Evolutionary conservation across 1,140 invertebrate species (phyloP).

Genomic region (silkworm (Bombyx mori)): ASM3026992v2 NC_085119.1:11487501-11488000

Average conservation of each 20-base stretch:
- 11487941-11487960: neutral
- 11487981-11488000: too few relatives aligned
- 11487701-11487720: too few relatives aligned
- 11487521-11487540: neutral
- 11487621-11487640: slow-evolving; percentile 76
- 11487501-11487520: neutral
- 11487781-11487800: too few relatives aligned
- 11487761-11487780: too few relatives aligned
- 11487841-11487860: neutral
- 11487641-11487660: slow-evolving; percentile 78
- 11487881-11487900: slow-evolving; percentile 31
- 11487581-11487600: too few relatives aligned
- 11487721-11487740: too few relatives aligned
- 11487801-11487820: too few relatives aligned
- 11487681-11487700: slow-evolving; percentile 8
- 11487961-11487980: too few relatives aligned
- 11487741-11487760: too few relatives aligned
- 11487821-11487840: too few relatives aligned
- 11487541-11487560: slow-evolving; percentile 6
- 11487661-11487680: slow-evolving; percentile 58
- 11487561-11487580: too few relatives aligned
- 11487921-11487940: slow-evolving; percentile 1
- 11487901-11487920: slow-evolving; percentile 25
- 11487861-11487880: slow-evolving; percentile 27
- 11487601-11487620: slow-evolving; percentile 43